phyloP scores from a whole-genome alignment of 2,888 invertebrate species.

The Teleiodes luculella region DNA sequence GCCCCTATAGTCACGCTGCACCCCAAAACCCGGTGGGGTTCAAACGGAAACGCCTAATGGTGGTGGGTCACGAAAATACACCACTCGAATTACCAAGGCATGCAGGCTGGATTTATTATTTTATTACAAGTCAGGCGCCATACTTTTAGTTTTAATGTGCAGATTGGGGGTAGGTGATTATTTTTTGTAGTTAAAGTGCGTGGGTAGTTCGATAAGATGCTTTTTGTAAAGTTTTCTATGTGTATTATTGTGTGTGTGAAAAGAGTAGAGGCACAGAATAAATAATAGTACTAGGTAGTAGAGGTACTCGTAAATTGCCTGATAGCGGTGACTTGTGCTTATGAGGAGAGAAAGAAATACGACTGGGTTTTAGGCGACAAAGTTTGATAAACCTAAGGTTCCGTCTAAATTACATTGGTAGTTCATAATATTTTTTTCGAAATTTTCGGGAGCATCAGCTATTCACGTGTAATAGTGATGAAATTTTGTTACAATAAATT shows the following conservation, averaged over 20 bases:
- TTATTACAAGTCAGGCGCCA: slow-evolving; percentile 9
- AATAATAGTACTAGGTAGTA: no score
- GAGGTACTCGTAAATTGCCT: no score
- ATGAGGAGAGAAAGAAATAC: no score
- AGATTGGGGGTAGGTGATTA: slow-evolving; percentile 1
- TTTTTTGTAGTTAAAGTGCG: slow-evolving; percentile 7
- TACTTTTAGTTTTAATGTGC: neutral
- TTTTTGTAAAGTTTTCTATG: neutral
- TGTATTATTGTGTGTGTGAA: neutral
- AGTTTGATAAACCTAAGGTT: no score
- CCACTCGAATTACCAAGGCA: slow-evolving; percentile 47
- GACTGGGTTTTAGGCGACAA: no score
- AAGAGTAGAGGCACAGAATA: no score
- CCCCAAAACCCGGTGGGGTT: neutral
- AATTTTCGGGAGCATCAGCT: no score
- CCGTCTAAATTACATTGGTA: no score
- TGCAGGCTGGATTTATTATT: slow-evolving; percentile 20
- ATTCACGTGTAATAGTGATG: no score
- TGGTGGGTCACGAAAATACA: slow-evolving; percentile 60
- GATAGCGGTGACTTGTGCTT: no score
- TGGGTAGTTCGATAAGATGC: neutral
- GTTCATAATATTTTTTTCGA: no score
- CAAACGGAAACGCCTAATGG: slow-evolving; percentile 63
- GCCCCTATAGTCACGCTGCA: neutral
- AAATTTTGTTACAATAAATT: no score